These are phyloP conservation scores for Drosophila fuyamai DNA, from an alignment of 1,140 invertebrate species.

Conservation along the genomic window DNA sequence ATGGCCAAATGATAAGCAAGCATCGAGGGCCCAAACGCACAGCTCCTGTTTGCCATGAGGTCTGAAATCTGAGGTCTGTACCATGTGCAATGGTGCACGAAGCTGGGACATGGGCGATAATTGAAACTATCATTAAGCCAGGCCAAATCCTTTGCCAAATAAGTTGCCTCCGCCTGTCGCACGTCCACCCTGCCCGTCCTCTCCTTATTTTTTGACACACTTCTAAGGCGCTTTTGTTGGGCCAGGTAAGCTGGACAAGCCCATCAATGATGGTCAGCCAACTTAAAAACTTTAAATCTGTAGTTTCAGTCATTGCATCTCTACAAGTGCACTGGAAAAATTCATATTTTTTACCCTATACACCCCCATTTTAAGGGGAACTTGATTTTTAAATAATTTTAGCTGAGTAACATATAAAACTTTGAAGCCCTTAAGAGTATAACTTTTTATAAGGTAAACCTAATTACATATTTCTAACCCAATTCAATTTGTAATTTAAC, in stretches of 20 bases:
- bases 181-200: too few species aligned
- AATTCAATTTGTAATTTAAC: too few species aligned
- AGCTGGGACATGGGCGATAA: conserved; percentile 65
- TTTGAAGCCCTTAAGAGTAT: too few species aligned
- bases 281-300: conserved; percentile 48
- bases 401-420: too few species aligned
- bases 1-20: conserved; percentile 59
- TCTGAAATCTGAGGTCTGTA: conserved; percentile 46
- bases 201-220: conserved; percentile 11
- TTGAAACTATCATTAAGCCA: conserved; percentile 80
- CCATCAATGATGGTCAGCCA: conserved; percentile 39
- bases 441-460: too few species aligned
- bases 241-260: conserved; percentile 49
- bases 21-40: conserved; percentile 22
- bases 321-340: conserved; percentile 1
- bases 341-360: too few species aligned
- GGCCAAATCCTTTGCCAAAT: conserved; percentile 61
- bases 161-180: conserved; percentile 32
- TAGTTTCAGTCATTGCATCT: conserved; percentile 15
- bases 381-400: too few species aligned
- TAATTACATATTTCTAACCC: too few species aligned
- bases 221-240: conserved; percentile 54
- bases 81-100: conserved; percentile 50
- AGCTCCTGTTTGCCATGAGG: conserved; percentile 28
- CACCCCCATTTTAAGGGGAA: too few species aligned